These are phyloP conservation scores for Tetragnatha versicolor DNA, from an alignment of 1,140 invertebrate genomes.

Conservation along the genomic window DNA sequence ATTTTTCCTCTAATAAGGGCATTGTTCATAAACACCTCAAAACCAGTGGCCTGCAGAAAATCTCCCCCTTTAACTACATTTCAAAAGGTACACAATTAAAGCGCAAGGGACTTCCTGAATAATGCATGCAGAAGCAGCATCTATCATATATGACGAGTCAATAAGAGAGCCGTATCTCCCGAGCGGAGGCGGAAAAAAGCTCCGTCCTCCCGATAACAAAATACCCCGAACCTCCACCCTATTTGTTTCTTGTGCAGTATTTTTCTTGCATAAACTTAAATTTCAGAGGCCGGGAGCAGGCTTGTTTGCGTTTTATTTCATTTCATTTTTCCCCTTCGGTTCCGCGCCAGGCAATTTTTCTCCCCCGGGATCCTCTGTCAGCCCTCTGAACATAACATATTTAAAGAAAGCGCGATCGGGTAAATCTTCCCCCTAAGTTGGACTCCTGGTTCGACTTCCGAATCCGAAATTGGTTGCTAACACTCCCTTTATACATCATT, in stretches of 20 bases:
- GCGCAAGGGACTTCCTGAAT: too few species aligned
- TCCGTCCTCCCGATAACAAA: slow-evolving; percentile 32
- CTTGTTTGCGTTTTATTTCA: slow-evolving; percentile 51
- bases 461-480: slow-evolving; percentile 55
- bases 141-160: slow-evolving; percentile 36
- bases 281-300: slow-evolving; percentile 41
- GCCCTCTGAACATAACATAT: slow-evolving; percentile 48
- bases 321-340: slow-evolving; percentile 46
- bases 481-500: slow-evolving; percentile 55
- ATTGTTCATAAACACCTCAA: too few species aligned
- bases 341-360: slow-evolving; percentile 30
- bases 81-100: too few species aligned
- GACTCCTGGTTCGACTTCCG: slow-evolving; percentile 43
- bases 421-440: slow-evolving; percentile 1
- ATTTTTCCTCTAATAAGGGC: too few species aligned
- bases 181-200: slow-evolving; percentile 19
- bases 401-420: slow-evolving; percentile 27
- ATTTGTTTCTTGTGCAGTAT: slow-evolving; percentile 48
- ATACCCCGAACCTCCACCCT: slow-evolving; percentile 25
- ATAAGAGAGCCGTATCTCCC: slow-evolving; percentile 29
- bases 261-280: slow-evolving; percentile 51
- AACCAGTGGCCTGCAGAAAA: too few species aligned
- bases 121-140: slow-evolving; percentile 34
- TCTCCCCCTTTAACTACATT: too few species aligned
- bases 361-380: not conserved